Evolutionary conservation across 1,140 invertebrate species (phyloP).

Genomic region (Zaprionus africanus): DNA sequence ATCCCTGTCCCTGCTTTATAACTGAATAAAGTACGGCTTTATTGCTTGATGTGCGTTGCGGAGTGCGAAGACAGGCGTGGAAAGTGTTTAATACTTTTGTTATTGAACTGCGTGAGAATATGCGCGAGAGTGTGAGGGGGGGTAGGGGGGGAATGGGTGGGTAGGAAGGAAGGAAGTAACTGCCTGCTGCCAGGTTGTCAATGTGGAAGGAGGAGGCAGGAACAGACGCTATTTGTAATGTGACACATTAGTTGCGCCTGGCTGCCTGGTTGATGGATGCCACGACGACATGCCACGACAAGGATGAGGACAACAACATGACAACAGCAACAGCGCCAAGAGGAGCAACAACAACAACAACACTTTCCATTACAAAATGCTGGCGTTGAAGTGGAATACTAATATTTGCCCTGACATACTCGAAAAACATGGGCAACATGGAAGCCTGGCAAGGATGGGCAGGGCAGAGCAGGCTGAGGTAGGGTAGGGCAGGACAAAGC

Average conservation of each 20-base stretch:
- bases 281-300: slow-evolving; percentile 35
- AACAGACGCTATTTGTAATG: slow-evolving; percentile 71
- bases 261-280: slow-evolving; percentile 68
- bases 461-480: neutral
- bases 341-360: slow-evolving; percentile 21
- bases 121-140: neutral
- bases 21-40: slow-evolving; percentile 69
- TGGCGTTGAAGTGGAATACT: slow-evolving; percentile 80
- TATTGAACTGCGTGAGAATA: slow-evolving; percentile 58
- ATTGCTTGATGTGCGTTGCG: slow-evolving; percentile 60
- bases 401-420: slow-evolving; percentile 78
- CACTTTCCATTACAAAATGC: slow-evolving; percentile 82
- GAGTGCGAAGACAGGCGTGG: slow-evolving; percentile 20
- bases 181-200: slow-evolving; percentile 15
- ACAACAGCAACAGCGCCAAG: neutral
- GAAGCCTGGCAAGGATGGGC: slow-evolving; percentile 47
- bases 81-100: slow-evolving; percentile 69
- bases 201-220: neutral
- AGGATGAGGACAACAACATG: slow-evolving; percentile 9
- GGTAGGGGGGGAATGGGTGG: neutral
- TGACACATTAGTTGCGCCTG: slow-evolving; percentile 77
- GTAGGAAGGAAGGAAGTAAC: neutral
- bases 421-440: slow-evolving; percentile 58
- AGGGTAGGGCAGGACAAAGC: neutral
- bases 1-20: slow-evolving; percentile 31